These are phyloP conservation scores for Rhorus exstirpatorius DNA, from an alignment of 2,888 invertebrate species.

Conservation along the genomic window DNA sequence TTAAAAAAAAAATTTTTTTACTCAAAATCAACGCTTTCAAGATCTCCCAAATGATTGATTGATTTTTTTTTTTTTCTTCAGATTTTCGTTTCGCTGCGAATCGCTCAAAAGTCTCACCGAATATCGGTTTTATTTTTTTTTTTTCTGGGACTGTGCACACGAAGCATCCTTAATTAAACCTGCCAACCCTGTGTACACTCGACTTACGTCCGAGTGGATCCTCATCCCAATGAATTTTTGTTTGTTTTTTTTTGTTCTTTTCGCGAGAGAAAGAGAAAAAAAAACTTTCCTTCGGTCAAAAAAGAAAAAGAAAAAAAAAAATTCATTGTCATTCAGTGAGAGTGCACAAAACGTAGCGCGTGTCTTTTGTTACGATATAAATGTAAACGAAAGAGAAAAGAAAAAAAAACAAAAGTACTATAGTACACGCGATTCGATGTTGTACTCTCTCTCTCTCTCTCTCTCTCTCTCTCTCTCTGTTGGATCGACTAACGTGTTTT, in stretches of 20 bases:
- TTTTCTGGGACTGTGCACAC: too few relatives aligned
- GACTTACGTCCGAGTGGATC: slow-evolving; percentile 2
- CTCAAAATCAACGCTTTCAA: too few relatives aligned
- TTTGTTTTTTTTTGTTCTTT: slow-evolving; percentile 15
- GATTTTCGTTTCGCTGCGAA: too few relatives aligned
- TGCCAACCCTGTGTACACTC: neutral
- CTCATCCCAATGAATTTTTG: slow-evolving; percentile 31
- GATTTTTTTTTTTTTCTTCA: too few relatives aligned
- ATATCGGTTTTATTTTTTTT: too few relatives aligned
- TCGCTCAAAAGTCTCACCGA: too few relatives aligned
- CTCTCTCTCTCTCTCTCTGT: too few relatives aligned
- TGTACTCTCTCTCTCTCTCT: slow-evolving; percentile 13
- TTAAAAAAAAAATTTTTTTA: too few relatives aligned
- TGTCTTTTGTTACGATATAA: slow-evolving; percentile 40
- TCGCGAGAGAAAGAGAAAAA: slow-evolving; percentile 45
- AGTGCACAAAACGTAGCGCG: slow-evolving; percentile 24
- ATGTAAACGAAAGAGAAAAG: neutral
- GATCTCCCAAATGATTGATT: too few relatives aligned
- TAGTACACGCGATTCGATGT: slow-evolving; percentile 14
- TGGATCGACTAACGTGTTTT: slow-evolving; percentile 8
- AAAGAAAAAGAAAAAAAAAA: too few relatives aligned
- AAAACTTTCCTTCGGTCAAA: slow-evolving; percentile 68
- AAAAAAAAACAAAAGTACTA: slow-evolving; percentile 18
- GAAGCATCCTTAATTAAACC: too few relatives aligned
- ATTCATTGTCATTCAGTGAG: slow-evolving; percentile 67